These are phyloP conservation scores for Aphelenchoides besseyi DNA, from an alignment of 1,140 invertebrate genomes.

Conservation along the genomic window DNA sequence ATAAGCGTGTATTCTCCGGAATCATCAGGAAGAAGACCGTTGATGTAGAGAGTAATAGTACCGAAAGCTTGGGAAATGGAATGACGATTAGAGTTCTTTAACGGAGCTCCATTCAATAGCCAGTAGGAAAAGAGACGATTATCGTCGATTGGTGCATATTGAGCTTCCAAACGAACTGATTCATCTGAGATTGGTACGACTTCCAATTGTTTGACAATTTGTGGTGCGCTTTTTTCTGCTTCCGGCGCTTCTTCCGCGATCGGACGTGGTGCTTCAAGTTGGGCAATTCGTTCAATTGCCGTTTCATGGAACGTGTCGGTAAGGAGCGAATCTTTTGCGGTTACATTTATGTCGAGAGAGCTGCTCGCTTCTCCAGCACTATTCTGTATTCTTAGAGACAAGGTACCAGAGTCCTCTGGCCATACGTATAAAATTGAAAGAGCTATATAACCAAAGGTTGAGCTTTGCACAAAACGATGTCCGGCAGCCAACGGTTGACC, in stretches of 20 bases:
- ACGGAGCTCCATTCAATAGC: conserved; percentile 85
- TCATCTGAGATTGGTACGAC: conserved; percentile 49
- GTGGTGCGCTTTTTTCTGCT: conserved; percentile 48
- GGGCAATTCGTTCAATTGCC: conserved; percentile 48
- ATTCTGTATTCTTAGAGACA: conserved; percentile 65
- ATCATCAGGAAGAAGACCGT: conserved; percentile 83
- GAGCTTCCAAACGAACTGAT: conserved; percentile 60
- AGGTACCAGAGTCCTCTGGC: conserved; percentile 72
- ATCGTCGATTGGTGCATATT: conserved; percentile 50
- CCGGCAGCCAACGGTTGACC: conserved; percentile 56
- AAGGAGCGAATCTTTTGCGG: conserved; percentile 45
- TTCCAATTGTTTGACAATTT: conserved; percentile 50
- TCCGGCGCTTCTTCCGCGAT: conserved; percentile 50
- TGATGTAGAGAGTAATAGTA: conserved; percentile 85
- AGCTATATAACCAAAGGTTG: conserved; percentile 92
- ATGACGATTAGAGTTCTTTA: conserved; percentile 73
- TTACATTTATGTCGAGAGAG: conserved; percentile 49
- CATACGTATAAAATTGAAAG: conserved; percentile 88
- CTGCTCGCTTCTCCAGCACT: conserved; percentile 64
- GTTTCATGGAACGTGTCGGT: conserved; percentile 61
- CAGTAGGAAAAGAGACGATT: conserved; percentile 74
- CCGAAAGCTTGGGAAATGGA: conserved; percentile 74
- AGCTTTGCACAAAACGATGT: conserved; percentile 63
- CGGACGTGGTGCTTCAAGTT: conserved; percentile 57
- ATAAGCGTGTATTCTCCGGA: conserved; percentile 86